Evolutionary conservation across 2,888 invertebrate species (phyloP), one percentile per base, ranked within the genome.

Genomic region (Coelinius sp.): DNA sequence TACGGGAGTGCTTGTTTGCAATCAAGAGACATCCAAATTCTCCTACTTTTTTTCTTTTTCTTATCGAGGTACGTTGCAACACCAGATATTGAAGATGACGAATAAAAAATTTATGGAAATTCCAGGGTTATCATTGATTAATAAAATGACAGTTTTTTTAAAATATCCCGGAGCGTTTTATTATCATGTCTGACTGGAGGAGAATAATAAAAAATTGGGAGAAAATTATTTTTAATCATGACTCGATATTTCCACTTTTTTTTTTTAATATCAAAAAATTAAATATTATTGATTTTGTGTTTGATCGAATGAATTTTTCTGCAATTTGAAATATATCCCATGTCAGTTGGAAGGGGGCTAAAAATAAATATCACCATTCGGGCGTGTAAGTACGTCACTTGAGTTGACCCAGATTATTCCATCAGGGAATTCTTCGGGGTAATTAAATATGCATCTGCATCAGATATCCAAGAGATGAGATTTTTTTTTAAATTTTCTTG

Each of bases 321-420:
- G 59, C 70, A 73, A 38, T 65, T 53, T 56, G 17, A 68, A 71
- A 72, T 71, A 72, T 71, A 66, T 25, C 27, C 70, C 24, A 38
- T 35, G 20, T 38, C n/a, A 31, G 56, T 56, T 52, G 74, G 63
- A 67, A 74, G 68, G 70, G 66, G 63, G 74, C 78, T 76, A 78
- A 80, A 79, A 82, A 82, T 82, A 82, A 78, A 77, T 74, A 73
- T 68, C 75, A 73, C 25, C 79, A 77, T 73, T 77, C 77, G 75
- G 73, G 76, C 80, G 76, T 77, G 75, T 74, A 77, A 69, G 71
- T 74, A 76, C 80, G 76, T 79, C 78, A 79, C 73, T 75, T 75
- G 76, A n/a, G 75, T 73, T 81, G 82, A 81, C 82, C 82, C 76
- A 81, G 72, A 81, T 82, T 78, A 81, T 80, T 75, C 44, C 71